Conservation (phyloP, 2,113 vertebrate genomes). For the Leptosomus discolor region DNA sequence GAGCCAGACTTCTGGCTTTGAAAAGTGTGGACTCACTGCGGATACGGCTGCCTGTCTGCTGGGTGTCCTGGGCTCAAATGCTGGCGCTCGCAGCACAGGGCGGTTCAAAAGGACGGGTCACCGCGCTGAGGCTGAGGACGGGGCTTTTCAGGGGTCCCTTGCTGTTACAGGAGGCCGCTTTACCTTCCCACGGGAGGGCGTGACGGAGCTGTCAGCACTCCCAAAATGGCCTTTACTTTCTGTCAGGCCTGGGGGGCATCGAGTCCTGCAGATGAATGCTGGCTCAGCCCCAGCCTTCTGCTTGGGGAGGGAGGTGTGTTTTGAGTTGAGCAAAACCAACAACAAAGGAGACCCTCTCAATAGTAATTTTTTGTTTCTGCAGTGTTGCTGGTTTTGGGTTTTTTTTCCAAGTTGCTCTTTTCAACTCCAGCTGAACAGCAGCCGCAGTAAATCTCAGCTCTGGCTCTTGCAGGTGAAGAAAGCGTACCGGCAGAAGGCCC, state of each 20-base stretch:
- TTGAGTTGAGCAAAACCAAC: background rate
- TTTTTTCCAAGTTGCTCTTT: background rate
- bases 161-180: background rate
- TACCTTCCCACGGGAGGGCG: rapidly evolving
- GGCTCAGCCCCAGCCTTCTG: background rate
- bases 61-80: background rate
- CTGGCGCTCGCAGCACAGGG: background rate
- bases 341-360: background rate
- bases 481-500: conserved; percentile 90
- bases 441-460: background rate
- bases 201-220: rapidly evolving
- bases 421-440: too few species aligned
- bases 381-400: too few species aligned
- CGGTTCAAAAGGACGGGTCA: background rate
- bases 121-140: background rate
- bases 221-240: too few species aligned
- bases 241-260: background rate
- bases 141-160: background rate
- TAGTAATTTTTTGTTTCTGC: background rate
- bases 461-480: conserved; percentile 88
- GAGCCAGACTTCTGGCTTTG: background rate
- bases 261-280: background rate
- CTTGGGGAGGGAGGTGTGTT: background rate
- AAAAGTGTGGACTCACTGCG: rapidly evolving
- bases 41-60: rapidly evolving